phyloP scores from a whole-genome alignment of 2,888 invertebrate species.

The Steinernema hermaphroditum region DNA sequence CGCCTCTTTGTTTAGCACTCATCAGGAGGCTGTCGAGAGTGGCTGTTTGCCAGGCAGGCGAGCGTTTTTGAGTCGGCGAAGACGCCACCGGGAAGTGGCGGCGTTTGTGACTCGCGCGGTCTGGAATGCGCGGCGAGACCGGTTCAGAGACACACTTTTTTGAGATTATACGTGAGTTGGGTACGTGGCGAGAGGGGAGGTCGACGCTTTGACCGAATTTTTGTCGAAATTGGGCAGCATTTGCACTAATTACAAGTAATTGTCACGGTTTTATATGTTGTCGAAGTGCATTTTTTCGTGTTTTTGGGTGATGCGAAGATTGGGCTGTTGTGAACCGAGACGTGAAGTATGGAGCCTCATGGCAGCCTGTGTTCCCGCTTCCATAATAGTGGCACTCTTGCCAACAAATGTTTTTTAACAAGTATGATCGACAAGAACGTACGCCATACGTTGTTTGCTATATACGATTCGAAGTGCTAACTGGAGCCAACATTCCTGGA shows the following conservation, averaged over 20 bases:
- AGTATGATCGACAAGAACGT: too few species aligned
- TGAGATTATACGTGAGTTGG: background rate
- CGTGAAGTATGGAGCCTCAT: too few species aligned
- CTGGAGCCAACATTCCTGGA: too few species aligned
- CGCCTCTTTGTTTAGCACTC: conserved; percentile 21
- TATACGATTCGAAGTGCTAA: too few species aligned
- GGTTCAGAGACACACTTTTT: background rate
- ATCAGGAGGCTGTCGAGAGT: background rate
- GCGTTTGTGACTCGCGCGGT: background rate
- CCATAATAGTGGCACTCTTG: too few species aligned
- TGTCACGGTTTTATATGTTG: too few species aligned
- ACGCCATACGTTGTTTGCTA: too few species aligned
- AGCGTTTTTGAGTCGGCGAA: background rate
- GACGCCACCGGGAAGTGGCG: background rate
- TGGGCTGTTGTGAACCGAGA: too few species aligned
- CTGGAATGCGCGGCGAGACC: background rate
- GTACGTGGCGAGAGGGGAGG: background rate
- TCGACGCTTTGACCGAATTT: background rate
- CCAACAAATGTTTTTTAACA: too few species aligned
- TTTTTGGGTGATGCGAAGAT: too few species aligned
- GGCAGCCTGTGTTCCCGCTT: too few species aligned
- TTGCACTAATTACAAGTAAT: background rate
- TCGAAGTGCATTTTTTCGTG: too few species aligned
- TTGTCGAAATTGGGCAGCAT: background rate
- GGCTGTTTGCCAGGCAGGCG: conserved; percentile 8